A percentile compares a stretch with the other conserved stretches of the same genome.
phyloP scores from a whole-genome alignment of 1,140 invertebrate genomes.

The Aphaenogaster ashmeadi region DNA sequence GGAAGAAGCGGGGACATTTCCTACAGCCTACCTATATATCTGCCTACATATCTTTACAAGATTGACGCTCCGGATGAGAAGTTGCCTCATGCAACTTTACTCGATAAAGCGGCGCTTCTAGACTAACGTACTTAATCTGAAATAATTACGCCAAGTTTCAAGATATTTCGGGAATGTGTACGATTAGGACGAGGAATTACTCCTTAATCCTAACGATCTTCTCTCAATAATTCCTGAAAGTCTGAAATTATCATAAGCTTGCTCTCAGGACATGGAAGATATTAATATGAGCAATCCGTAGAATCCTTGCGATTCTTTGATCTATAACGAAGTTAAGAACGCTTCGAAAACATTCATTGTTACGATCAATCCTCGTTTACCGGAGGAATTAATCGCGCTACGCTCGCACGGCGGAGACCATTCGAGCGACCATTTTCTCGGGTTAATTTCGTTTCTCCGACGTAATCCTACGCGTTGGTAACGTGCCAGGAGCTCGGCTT shows the following conservation, averaged over 20 bases:
- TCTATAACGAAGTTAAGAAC: neutral
- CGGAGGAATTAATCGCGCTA: conserved; percentile 1
- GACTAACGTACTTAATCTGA: neutral
- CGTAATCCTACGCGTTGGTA: conserved; percentile 70
- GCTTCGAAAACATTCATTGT: neutral
- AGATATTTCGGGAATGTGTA: neutral
- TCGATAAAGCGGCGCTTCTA: neutral
- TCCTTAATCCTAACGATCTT: neutral
- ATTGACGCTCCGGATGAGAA: neutral
- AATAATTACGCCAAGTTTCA: neutral
- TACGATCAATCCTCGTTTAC: conserved; percentile 17
- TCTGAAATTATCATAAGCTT: neutral
- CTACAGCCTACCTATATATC: neutral
- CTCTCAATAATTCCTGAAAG: neutral
- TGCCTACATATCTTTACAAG: neutral
- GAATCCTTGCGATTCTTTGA: neutral
- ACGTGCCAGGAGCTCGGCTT: conserved; percentile 53
- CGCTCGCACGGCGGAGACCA: neutral
- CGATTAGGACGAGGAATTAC: neutral
- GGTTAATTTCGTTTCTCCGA: conserved; percentile 72
- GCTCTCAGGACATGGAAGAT: neutral
- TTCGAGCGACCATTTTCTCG: conserved; percentile 53
- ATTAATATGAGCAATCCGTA: neutral
- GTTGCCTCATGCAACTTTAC: neutral
- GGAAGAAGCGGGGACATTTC: neutral